Evolutionary conservation across 64 coral and sea anemone genomes (phyloP).

Genomic region (Dendronephthya gigantea): DNA sequence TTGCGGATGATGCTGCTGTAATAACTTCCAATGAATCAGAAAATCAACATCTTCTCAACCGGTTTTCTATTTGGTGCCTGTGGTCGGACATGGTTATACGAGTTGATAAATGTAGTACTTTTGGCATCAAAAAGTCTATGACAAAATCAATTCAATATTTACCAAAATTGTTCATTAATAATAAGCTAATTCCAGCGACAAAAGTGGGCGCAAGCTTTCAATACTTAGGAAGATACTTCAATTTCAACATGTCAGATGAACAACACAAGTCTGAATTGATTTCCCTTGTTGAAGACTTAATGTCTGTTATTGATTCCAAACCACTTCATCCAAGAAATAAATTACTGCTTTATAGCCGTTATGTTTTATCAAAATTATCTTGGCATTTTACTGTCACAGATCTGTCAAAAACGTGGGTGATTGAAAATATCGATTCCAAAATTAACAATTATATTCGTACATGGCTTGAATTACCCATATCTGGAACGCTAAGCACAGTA

Average conservation of each 20-base stretch:
- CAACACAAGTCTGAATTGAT: not conserved
- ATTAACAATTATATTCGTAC: not conserved
- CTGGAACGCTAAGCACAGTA: not conserved
- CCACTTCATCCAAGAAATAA: not conserved
- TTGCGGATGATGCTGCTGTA: not conserved
- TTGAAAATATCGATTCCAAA: not conserved
- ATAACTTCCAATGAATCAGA: not conserved
- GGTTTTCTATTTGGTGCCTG: not conserved
- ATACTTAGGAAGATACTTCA: not conserved
- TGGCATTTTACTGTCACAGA: not conserved
- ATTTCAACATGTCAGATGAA: slow-evolving; percentile 2
- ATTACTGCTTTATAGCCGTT: not conserved
- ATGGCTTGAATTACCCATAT: slow-evolving; percentile 9
- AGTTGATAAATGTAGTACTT: not conserved
- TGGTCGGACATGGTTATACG: not conserved
- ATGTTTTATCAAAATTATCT: not conserved
- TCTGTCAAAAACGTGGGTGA: not conserved
- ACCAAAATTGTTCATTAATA: not conserved
- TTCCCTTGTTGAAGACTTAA: not conserved
- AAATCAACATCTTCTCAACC: not conserved
- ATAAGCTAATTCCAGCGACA: not conserved
- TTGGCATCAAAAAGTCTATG: not conserved
- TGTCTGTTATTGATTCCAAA: not conserved
- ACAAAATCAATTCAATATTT: not conserved
- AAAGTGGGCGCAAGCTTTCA: too few relatives aligned